Evolutionary conservation across 2,888 invertebrate species (phyloP), one percentile per base, ranked within the genome.

Genomic region (Hydrotaea cyrtoneurina): DNA sequence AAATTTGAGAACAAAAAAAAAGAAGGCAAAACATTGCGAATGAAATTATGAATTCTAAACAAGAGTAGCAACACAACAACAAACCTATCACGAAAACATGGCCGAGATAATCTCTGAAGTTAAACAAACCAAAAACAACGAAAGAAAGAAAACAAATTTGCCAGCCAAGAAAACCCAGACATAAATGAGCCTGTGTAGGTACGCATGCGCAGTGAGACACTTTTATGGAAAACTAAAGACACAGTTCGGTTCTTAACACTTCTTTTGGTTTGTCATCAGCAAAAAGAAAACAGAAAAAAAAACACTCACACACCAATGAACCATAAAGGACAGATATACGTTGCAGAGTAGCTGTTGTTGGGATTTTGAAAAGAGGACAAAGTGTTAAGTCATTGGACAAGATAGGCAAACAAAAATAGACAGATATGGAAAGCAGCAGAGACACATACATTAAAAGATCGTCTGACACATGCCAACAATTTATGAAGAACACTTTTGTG

Each of bases 401-500:
- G 85, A 85, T 85, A 85, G 85, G 71, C 82, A 82, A 85, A 85
- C 82, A 66, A 62, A 62, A 85, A 82, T 69, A 75, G 78, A 82
- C 82, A 80, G 85, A 85, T 85, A 85, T 85, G 82, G 76, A 82
- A 82, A 73, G 82, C 55, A 85, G 77, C 82, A 78, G 85, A 85
- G 85, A 85, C 85, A 85, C 82, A 85, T 85, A 82, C 79, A 77
- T 85, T 85, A 82, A 82, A 80, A 80, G 69, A 79, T 80, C 79
- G 85, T 85, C 85, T 85, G 85, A 85, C 85, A 85, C 77, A 85
- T 85, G 85, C 85, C 85, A 85, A 82, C 85, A 55, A 74, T 79
- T 82, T 85, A 85, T 85, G 85, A 85, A 80, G 79, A 77, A 78
- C 82, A 75, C 57, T 80, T 81, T 79, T 82, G 62, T 50, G n/a